Conservation (phyloP, 1,140 invertebrate genomes). For the Sycophaga agraensis region DNA sequence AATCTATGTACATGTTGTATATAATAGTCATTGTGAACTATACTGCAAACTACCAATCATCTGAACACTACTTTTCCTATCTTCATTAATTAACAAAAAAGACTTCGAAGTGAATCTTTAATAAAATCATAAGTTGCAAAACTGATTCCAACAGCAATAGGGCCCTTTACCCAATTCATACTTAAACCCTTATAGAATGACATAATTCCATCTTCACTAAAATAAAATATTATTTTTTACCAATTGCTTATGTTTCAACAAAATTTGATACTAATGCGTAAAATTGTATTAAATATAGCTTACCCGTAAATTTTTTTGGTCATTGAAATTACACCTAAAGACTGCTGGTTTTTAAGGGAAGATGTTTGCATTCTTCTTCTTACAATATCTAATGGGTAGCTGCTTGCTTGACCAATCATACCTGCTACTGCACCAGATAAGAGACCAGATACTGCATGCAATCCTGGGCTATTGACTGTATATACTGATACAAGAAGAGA, state of each 20-base stretch:
- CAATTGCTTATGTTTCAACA: no score
- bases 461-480: slow-evolving; percentile 47
- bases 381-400: slow-evolving; percentile 94
- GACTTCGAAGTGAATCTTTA: slow-evolving; percentile 61
- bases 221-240: slow-evolving; percentile 34
- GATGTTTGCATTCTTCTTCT: slow-evolving; percentile 83
- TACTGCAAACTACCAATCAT: neutral
- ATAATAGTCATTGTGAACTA: neutral
- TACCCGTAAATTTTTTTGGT: slow-evolving; percentile 66
- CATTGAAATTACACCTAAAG: slow-evolving; percentile 67
- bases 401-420: slow-evolving; percentile 89
- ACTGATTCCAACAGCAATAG: slow-evolving; percentile 96
- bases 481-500: slow-evolving; percentile 39
- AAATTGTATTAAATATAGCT: slow-evolving; percentile 35
- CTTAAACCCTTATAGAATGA: slow-evolving; percentile 97
- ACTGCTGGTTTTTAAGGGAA: slow-evolving; percentile 62
- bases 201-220: slow-evolving; percentile 82
- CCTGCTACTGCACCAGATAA: slow-evolving; percentile 90
- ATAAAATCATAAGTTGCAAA: slow-evolving; percentile 94
- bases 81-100: slow-evolving; percentile 33
- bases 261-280: no score
- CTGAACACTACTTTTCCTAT: neutral
- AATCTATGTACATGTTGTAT: slow-evolving; percentile 4
- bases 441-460: slow-evolving; percentile 65
- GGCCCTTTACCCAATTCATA: slow-evolving; percentile 99